These are phyloP conservation scores for Boloria euphrosyne DNA, from an alignment of 2,888 invertebrate species.

Conservation along the genomic window DNA sequence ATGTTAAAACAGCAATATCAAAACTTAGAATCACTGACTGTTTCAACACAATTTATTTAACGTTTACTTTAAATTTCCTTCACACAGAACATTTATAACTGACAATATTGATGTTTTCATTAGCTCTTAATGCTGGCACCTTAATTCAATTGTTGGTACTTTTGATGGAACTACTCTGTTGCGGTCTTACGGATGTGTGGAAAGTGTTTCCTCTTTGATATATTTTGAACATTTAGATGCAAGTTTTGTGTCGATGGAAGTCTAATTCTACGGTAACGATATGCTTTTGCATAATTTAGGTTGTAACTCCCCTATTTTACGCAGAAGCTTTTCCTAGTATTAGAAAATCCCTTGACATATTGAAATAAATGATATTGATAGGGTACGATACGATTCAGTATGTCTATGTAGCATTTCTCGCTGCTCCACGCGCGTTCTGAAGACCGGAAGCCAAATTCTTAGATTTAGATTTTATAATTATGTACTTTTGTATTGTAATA, in stretches of 20 bases:
- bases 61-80: not conserved
- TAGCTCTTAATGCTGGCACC: slow-evolving; percentile 54
- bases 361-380: too few species aligned
- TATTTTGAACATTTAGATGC: slow-evolving; percentile 14
- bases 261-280: not conserved
- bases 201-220: slow-evolving; percentile 17
- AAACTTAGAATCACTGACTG: too few species aligned
- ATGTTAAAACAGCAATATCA: too few species aligned
- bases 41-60: not conserved
- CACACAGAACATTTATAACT: slow-evolving; percentile 22
- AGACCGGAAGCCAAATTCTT: too few species aligned
- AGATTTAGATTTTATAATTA: too few species aligned
- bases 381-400: too few species aligned
- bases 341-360: too few species aligned
- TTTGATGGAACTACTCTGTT: slow-evolving; percentile 59
- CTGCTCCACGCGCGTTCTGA: too few species aligned
- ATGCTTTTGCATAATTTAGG: not conserved
- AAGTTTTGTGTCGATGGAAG: not conserved
- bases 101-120: slow-evolving; percentile 36
- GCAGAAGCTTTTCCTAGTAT: too few species aligned
- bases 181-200: slow-evolving; percentile 27
- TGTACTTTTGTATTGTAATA: too few species aligned
- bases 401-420: too few species aligned
- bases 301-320: not conserved
- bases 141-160: slow-evolving; percentile 72